Conservation (phyloP, 1,140 invertebrate genomes). For the Heliconius congener region DNA sequence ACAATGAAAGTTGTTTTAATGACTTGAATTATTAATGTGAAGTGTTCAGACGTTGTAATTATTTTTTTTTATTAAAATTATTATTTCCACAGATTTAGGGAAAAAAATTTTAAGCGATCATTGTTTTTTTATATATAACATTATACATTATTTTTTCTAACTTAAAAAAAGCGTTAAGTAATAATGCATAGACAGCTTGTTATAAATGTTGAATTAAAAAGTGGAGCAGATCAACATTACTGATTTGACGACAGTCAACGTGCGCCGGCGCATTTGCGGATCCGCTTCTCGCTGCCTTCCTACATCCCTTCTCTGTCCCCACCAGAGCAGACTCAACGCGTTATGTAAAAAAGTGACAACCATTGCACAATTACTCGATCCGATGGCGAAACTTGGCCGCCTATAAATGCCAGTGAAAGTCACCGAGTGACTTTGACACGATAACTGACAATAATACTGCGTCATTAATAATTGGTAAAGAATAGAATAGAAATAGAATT, state of each 20-base stretch:
- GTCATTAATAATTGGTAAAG: constrained; percentile 43
- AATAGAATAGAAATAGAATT: no score
- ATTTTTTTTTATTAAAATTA: background rate
- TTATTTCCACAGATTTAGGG: background rate
- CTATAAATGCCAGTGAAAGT: constrained; percentile 77
- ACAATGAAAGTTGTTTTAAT: constrained; percentile 70
- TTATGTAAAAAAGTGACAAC: constrained; percentile 80
- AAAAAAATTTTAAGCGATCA: no score
- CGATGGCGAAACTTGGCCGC: constrained; percentile 76
- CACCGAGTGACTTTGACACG: constrained; percentile 75
- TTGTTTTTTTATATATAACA: background rate
- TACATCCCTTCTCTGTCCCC: constrained; percentile 33
- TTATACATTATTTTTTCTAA: no score
- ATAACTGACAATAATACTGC: constrained; percentile 50
- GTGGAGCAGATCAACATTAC: constrained; percentile 33
- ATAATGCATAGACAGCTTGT: background rate
- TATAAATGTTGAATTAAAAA: constrained; percentile 16
- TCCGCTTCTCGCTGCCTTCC: constrained; percentile 25
- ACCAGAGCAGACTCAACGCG: constrained; percentile 41
- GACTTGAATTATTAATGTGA: constrained; percentile 39
- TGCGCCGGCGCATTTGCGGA: constrained; percentile 31
- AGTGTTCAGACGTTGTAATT: constrained; percentile 18
- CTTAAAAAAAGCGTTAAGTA: no score
- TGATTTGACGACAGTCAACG: constrained; percentile 23
- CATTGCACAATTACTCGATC: constrained; percentile 76